phyloP scores from a whole-genome alignment of 1,140 invertebrate species.

The Euura lappo region DNA sequence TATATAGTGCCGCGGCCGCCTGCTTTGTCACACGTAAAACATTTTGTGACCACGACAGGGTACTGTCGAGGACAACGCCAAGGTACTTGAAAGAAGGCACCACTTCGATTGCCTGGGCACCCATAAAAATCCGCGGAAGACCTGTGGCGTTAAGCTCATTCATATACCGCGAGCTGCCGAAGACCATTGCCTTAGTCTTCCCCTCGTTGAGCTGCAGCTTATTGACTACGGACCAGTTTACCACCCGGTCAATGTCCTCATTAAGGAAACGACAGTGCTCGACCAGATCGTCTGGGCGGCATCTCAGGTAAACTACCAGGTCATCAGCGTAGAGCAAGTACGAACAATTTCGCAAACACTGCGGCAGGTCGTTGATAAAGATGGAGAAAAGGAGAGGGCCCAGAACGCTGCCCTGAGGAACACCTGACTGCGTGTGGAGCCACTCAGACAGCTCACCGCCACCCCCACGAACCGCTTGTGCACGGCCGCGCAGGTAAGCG shows the following conservation, averaged over 20 bases:
- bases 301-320: conserved; percentile 10
- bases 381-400: too few species aligned
- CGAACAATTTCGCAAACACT: background rate
- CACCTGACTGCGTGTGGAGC: too few species aligned
- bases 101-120: background rate
- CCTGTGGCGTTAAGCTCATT: background rate
- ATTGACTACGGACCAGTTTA: background rate
- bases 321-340: too few species aligned
- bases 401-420: too few species aligned
- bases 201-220: too few species aligned
- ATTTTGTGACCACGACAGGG: background rate
- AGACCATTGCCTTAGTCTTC: too few species aligned
- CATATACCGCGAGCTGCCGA: too few species aligned
- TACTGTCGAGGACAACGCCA: too few species aligned
- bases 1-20: background rate
- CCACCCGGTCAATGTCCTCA: background rate
- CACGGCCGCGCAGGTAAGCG: too few species aligned
- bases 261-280: background rate
- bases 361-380: conserved; percentile 18
- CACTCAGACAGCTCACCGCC: too few species aligned
- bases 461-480: too few species aligned
- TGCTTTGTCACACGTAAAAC: background rate
- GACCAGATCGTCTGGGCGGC: background rate
- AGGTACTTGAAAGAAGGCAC: conserved; percentile 1
- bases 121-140: background rate